Evolutionary conservation across 2,113 vertebrate genomes (phyloP).

Genomic region (Perca schrenkii): DNA sequence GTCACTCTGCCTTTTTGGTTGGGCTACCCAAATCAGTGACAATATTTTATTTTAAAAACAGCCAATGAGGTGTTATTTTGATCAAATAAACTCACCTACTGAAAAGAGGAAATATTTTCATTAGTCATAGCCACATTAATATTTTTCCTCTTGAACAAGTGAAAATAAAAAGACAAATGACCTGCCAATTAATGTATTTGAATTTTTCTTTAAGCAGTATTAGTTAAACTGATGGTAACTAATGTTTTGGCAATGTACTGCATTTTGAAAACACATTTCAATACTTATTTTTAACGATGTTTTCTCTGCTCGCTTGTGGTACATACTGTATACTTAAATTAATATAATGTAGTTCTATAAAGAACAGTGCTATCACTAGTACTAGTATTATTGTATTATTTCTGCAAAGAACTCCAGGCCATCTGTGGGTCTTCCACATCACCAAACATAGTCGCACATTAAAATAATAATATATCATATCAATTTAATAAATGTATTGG

Average conservation of each 20-base stretch:
- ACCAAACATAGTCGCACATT: conserved; percentile 52
- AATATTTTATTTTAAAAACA: conserved; percentile 24
- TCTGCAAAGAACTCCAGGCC: conserved; percentile 46
- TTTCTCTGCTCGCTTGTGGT: conserved; percentile 81
- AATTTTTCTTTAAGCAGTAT: not conserved
- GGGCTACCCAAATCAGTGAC: not conserved
- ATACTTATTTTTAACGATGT: conserved; percentile 44
- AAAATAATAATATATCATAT: conserved; percentile 65
- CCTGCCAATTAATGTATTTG: not conserved
- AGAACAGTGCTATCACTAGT: conserved; percentile 67
- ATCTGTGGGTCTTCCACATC: conserved; percentile 36
- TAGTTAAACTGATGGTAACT: conserved; percentile 10
- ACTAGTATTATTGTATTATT: conserved; percentile 61
- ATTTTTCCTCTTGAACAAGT: not conserved
- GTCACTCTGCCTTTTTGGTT: conserved; percentile 1
- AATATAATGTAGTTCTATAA: conserved; percentile 74
- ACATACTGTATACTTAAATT: conserved; percentile 81
- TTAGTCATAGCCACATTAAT: not conserved
- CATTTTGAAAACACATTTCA: conserved; percentile 36
- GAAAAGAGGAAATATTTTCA: not conserved
- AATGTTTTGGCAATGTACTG: conserved; percentile 1
- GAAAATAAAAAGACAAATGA: conserved; percentile 11
- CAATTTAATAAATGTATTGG: conserved; percentile 75
- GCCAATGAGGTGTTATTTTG: conserved; percentile 4
- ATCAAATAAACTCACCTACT: not conserved